A percentile compares a stretch with the other conserved stretches of the same genome.
Conservation (phyloP, 2,797 vertebrate genomes). For the Protosalanx chinensis region DNA sequence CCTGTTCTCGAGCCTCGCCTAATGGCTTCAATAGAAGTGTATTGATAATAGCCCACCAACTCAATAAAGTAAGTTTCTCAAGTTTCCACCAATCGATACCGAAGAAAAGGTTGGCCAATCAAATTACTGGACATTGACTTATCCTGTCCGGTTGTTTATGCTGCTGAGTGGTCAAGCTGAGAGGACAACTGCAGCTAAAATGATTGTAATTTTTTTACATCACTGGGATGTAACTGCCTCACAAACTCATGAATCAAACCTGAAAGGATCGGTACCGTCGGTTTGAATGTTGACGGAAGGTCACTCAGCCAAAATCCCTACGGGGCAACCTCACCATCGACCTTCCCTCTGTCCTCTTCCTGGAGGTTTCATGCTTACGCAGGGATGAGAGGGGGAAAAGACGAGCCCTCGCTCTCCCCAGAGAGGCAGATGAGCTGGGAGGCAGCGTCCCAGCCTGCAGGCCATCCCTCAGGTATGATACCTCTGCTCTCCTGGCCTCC, state of each 20-base stretch:
- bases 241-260: neutral
- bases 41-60: neutral
- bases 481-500: neutral
- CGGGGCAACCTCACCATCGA: neutral
- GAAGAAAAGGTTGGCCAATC: neutral
- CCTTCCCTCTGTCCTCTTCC: constrained; percentile 9
- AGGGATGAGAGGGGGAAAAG: constrained; percentile 51
- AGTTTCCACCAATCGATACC: constrained; percentile 9
- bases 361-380: constrained; percentile 78
- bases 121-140: constrained; percentile 1
- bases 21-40: neutral
- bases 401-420: constrained; percentile 31
- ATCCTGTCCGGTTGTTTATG: neutral
- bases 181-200: neutral
- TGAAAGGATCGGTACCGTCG: neutral
- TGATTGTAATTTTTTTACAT: neutral
- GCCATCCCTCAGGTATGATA: constrained; percentile 70
- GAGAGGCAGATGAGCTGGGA: constrained; percentile 41
- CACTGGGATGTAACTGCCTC: neutral
- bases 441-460: constrained; percentile 15
- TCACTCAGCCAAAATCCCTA: neutral
- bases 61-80: constrained; percentile 14
- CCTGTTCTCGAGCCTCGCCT: constrained; percentile 3
- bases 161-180: neutral
- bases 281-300: constrained; percentile 2